Base-by-base conservation (phyloP, 1,140 invertebrate species). In the Drosophila busckii region DNA sequence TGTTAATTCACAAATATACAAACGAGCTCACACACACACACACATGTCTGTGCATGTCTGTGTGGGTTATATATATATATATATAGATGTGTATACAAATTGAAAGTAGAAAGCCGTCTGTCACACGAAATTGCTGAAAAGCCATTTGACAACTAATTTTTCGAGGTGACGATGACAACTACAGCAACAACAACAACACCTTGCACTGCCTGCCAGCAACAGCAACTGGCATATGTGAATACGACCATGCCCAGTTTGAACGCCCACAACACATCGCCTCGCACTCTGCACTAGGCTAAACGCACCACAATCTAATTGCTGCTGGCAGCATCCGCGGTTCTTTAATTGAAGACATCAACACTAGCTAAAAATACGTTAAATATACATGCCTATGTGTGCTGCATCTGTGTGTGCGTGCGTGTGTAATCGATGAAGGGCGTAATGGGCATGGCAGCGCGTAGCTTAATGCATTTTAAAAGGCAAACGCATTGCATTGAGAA, bases 291-390 rank as follows among this genome's bases (percentile, higher is more conserved):
- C 59, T 73, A 71, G 59, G 20, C 65, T 35, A 80, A 78, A 78
- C 63, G 54, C 52, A 73, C 75, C 75, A 60, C 75, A 82, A 69
- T 80, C 75, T 73, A 80, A 80, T 82, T 80, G 75, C 78, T 80
- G 68, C 38, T 80, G 64, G 75, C 75, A 80, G 68, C 73, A 73
- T 82, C 73, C 73, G 75, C 64, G 64, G 68, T 73, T 80, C 68
- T 82, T 82, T 80, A 80, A 80, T 80, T 80, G 73, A 80, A 80
- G 68, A 80, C 73, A 80, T 80, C 73, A 80, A 80, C 73, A 80
- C 73, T 65, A 82, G 75, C 73, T 80, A 80, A 82, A 80, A 80
- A 80, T 80, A 80, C 64, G 46, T 28, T 31, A 22, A 16, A 55
- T 49, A 54, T 48, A 19, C 20, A 8, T 16, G 19, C 13, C 19